phyloP scores from a whole-genome alignment of 2,888 invertebrate genomes.

The Galerucella calmariensis region DNA sequence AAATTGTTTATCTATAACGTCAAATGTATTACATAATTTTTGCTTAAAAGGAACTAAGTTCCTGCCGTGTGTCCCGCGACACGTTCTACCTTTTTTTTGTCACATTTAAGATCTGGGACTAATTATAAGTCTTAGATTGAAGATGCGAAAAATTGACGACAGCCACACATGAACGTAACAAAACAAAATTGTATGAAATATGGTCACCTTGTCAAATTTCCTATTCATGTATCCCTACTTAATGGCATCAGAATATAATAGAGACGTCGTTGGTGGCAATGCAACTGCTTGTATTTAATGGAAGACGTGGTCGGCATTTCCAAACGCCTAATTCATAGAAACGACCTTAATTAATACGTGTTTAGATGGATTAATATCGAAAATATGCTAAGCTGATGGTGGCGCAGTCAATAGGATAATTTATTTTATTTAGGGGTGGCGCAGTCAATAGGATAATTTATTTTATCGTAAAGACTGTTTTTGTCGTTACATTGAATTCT shows the following conservation, averaged over 20 bases:
- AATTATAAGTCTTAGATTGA: background rate
- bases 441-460: background rate
- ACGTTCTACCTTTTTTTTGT: no score
- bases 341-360: constrained; percentile 46
- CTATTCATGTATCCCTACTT: constrained; percentile 30
- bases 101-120: no score
- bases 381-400: constrained; percentile 22
- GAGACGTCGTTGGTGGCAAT: constrained; percentile 33
- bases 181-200: background rate
- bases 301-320: constrained; percentile 45
- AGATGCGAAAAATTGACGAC: background rate
- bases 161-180: background rate
- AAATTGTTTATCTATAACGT: no score
- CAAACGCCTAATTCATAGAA: constrained; percentile 43
- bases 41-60: no score
- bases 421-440: background rate
- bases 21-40: no score
- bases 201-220: background rate
- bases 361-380: constrained; percentile 28
- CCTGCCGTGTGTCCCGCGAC: no score
- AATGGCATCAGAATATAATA: constrained; percentile 43
- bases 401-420: no score
- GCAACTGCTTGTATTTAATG: constrained; percentile 49
- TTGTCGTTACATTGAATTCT: no score
- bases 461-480: no score